Conservation (phyloP, 2,113 vertebrate genomes). For the Apteryx owenii region DNA sequence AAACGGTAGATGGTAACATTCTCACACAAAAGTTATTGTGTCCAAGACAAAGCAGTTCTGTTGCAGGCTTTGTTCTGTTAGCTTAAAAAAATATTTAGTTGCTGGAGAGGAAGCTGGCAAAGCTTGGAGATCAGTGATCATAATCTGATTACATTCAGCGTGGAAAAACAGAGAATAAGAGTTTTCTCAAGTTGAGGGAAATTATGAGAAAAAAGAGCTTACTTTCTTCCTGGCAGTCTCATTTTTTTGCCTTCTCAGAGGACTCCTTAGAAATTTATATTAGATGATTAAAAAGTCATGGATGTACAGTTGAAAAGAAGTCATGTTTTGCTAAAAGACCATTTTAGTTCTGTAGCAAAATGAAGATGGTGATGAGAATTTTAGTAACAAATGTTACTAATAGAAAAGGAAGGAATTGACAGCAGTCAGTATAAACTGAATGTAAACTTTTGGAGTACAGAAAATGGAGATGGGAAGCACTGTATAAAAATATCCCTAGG, state of each 20-base stretch:
- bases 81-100: not conserved
- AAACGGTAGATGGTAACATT: not conserved
- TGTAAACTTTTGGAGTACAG: not conserved
- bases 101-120: not conserved
- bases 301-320: not conserved
- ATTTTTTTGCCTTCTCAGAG: not conserved
- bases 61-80: not conserved
- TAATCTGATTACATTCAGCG: not conserved
- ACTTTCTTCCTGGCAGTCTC: not conserved
- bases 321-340: conserved; percentile 11
- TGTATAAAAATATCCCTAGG: not conserved
- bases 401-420: not conserved
- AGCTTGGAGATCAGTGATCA: not conserved
- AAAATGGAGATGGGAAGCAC: not conserved
- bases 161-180: not conserved
- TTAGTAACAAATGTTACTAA: not conserved
- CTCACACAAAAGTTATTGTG: rapidly evolving
- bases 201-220: not conserved
- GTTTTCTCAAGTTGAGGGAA: not conserved
- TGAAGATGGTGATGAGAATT: not conserved
- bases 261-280: not conserved
- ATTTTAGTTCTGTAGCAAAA: not conserved
- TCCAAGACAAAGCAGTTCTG: not conserved
- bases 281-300: conserved; percentile 15
- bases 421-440: not conserved